phyloP scores from a whole-genome alignment of 2,797 vertebrate species.

The Cottoperca gobio region DNA sequence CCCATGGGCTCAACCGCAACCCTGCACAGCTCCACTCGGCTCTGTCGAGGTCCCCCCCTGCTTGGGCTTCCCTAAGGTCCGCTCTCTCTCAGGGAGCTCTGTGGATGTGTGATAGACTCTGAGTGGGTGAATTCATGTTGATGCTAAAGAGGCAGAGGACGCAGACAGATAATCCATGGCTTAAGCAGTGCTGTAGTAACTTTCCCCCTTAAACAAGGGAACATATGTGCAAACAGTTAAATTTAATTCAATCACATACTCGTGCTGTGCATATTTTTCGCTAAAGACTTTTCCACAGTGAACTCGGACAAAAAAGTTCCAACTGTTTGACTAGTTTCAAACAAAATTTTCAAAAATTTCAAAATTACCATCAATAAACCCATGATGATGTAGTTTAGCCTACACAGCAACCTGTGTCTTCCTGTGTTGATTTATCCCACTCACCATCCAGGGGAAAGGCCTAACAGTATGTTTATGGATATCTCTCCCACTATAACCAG shows the following conservation, averaged over 20 bases:
- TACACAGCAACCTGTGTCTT: constrained; percentile 29
- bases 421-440: constrained; percentile 41
- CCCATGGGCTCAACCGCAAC: constrained; percentile 77
- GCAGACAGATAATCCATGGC: constrained; percentile 82
- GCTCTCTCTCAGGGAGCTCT: constrained; percentile 81
- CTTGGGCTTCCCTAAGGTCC: constrained; percentile 78
- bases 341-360: too few species aligned
- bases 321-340: constrained; percentile 50
- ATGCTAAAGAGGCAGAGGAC: constrained; percentile 80
- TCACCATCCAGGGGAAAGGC: constrained; percentile 29
- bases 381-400: constrained; percentile 33
- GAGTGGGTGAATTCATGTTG: constrained; percentile 82
- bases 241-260: constrained; percentile 75
- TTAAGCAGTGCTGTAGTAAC: constrained; percentile 78
- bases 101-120: constrained; percentile 83
- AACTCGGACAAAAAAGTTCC: constrained; percentile 50
- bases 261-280: constrained; percentile 49
- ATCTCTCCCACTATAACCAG: constrained; percentile 53
- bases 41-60: constrained; percentile 59
- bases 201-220: constrained; percentile 79
- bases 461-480: constrained; percentile 51
- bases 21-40: constrained; percentile 55
- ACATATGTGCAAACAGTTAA: constrained; percentile 81
- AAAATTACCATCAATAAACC: constrained; percentile 24
- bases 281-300: constrained; percentile 57